These are phyloP conservation scores for Ciconia maguari DNA, from an alignment of 2,113 vertebrate species.

Conservation along the genomic window DNA sequence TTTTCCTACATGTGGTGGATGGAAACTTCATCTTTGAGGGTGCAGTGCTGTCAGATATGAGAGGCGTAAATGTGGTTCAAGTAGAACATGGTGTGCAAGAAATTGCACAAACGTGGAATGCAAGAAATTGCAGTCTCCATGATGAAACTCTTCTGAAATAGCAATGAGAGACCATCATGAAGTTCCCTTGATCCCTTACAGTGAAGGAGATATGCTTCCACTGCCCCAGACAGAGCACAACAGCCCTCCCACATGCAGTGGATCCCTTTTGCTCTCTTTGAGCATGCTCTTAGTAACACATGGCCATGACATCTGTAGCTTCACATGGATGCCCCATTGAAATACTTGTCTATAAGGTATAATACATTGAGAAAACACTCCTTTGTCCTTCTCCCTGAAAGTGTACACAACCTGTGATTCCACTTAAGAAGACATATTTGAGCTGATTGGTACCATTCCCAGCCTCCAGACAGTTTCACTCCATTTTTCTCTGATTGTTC, in stretches of 20 bases:
- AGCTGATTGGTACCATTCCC: not conserved
- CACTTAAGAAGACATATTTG: not conserved
- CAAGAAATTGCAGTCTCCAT: not conserved
- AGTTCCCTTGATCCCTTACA: not conserved
- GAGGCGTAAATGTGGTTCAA: accelerated
- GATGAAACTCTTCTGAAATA: not conserved
- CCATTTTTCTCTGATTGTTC: not conserved
- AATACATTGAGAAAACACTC: not conserved
- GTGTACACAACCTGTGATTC: not conserved
- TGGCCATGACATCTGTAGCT: not conserved
- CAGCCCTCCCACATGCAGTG: not conserved
- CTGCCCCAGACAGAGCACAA: not conserved
- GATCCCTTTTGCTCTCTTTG: not conserved
- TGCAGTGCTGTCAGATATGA: not conserved
- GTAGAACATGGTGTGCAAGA: not conserved
- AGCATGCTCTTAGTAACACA: not conserved
- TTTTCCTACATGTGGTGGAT: not conserved
- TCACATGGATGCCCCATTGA: not conserved
- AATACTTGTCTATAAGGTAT: not conserved
- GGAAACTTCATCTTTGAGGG: not conserved
- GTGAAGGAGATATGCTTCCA: not conserved
- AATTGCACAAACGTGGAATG: not conserved
- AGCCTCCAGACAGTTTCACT: not conserved
- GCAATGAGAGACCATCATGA: not conserved
- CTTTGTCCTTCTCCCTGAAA: not conserved